Base-by-base conservation (phyloP, 2,113 vertebrate species). In the Silurus meridionalis region DNA sequence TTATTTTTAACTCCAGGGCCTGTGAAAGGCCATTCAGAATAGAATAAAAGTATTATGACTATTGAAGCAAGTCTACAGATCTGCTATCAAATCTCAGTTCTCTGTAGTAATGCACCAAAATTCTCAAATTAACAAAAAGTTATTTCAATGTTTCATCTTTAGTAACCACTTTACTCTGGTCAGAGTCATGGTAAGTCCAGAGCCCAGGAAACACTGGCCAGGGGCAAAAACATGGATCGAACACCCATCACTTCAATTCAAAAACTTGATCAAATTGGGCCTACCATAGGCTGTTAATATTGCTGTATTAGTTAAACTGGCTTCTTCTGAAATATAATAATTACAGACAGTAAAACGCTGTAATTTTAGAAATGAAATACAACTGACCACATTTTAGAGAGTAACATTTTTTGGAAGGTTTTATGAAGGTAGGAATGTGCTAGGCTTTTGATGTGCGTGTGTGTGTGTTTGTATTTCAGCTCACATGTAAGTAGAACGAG, bases 401-500 rank as follows among this genome's bases (percentile, higher is more conserved):
- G 46, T 6, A 74, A 52, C 9, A 23, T 48, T 19, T 69, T 11
- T 37, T 3, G 11, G 8, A 2, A 2, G 13, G 23, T 25, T 55
- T 77, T 53, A 52, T 11, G 71, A 53, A 37, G 48, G 23, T 77
- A 5, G 23, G 5, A 78, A 25, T 46, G 53, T 78, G 71, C 46
- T 11, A 67, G 19, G 52, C 11, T 25, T 64, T 82, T 66, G 11
- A 58, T 80, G 19, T 61, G 61, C 9, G 52, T n/a, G 0, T 8
- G 21, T 52, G 28, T 58, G 11, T 13, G 14, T 25, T 53, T 28
- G 23, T 66, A 81, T 72, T 15, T 63, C 8, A 91, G 96, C 98
- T 98, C 86, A 99, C 98, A 99, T 0, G 98, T 99, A 71, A 97
- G 28, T 71, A 95, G 89, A 82, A 99, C 98, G 50, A 99, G 85